Evolutionary conservation across 2,888 invertebrate species (phyloP).

Genomic region (Limnephilus lunatus): DNA sequence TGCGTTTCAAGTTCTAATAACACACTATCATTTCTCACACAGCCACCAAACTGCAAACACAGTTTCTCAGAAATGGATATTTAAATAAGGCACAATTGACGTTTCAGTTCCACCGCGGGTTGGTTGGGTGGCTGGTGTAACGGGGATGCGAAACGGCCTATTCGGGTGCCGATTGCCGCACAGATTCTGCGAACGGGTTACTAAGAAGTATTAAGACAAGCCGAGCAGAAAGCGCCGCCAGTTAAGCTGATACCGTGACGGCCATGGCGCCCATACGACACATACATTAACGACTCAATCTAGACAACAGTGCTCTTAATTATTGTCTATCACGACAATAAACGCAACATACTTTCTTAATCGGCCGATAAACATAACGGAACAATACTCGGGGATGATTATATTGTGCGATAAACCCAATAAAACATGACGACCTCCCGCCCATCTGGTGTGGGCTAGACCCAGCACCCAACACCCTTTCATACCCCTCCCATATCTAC

Average conservation of each 20-base stretch:
- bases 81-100: slow-evolving; percentile 20
- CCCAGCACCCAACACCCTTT: background rate
- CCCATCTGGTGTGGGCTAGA: slow-evolving; percentile 25
- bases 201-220: slow-evolving; percentile 37
- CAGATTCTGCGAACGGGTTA: slow-evolving; percentile 43
- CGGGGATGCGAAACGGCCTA: background rate
- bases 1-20: background rate
- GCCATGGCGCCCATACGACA: slow-evolving; percentile 7
- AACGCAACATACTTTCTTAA: slow-evolving; percentile 64
- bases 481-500: background rate
- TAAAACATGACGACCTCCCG: slow-evolving; percentile 62
- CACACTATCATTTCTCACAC: background rate
- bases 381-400: slow-evolving; percentile 59
- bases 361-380: slow-evolving; percentile 62
- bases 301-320: slow-evolving; percentile 56
- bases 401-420: slow-evolving; percentile 61
- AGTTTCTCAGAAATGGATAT: slow-evolving; percentile 12
- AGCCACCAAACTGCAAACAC: background rate
- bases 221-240: slow-evolving; percentile 38
- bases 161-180: slow-evolving; percentile 7
- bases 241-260: slow-evolving; percentile 27
- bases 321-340: slow-evolving; percentile 63
- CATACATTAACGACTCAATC: slow-evolving; percentile 58
- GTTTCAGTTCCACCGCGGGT: background rate
- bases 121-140: background rate